These are phyloP conservation scores for Mimumesa dahlbomi DNA, from an alignment of 2,888 invertebrate species.

Conservation along the genomic window DNA sequence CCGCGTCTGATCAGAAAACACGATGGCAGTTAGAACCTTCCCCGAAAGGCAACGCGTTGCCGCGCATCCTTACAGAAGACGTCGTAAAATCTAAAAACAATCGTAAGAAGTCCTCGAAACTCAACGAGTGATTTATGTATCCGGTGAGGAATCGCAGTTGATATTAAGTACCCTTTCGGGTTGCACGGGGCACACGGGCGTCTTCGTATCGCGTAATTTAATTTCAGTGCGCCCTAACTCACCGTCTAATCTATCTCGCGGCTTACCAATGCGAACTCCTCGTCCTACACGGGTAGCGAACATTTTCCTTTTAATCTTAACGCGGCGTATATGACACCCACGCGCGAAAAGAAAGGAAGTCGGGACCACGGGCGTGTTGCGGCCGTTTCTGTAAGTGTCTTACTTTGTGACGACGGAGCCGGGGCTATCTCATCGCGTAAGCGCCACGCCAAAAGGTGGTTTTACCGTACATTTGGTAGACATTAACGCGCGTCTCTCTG, in stretches of 20 bases:
- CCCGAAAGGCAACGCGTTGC: background rate
- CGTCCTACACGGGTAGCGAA: conserved; percentile 27
- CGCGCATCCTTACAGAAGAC: background rate
- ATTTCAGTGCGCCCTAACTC: conserved; percentile 26
- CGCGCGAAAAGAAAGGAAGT: conserved; percentile 17
- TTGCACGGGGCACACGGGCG: background rate
- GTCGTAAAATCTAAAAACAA: conserved; percentile 32
- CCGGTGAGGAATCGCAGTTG: conserved; percentile 17
- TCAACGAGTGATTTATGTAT: conserved; percentile 33
- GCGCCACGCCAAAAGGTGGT: conserved; percentile 8
- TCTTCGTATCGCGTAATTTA: conserved; percentile 30
- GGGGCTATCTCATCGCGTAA: too few species aligned
- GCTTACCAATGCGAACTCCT: conserved; percentile 13
- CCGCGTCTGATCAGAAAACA: too few species aligned
- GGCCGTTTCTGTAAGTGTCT: conserved; percentile 1
- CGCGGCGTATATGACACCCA: conserved; percentile 21
- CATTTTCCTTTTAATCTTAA: conserved; percentile 46
- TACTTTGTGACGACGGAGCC: too few species aligned
- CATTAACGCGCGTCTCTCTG: conserved; percentile 73
- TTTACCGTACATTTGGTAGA: conserved; percentile 68
- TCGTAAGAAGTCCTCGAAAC: conserved; percentile 35
- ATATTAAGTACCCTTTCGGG: conserved; percentile 14
- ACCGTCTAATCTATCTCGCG: conserved; percentile 17
- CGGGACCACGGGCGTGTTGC: conserved; percentile 9
- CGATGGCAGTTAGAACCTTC: background rate